A percentile compares a stretch with the other conserved stretches of the same genome.
phyloP scores from a whole-genome alignment of 1,140 invertebrate genomes.

The Zaprionus africanus region DNA sequence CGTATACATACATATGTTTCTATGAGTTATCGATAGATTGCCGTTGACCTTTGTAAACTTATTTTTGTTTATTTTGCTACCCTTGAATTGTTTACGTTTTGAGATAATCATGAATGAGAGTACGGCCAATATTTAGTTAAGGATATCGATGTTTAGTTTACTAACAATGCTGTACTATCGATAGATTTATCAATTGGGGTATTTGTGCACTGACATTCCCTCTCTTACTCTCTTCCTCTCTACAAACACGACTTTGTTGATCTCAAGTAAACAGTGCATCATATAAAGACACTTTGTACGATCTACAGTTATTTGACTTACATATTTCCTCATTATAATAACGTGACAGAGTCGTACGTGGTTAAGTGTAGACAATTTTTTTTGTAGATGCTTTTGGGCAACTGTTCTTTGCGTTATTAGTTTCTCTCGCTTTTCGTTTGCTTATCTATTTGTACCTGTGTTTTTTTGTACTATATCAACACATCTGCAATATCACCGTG shows the following conservation, averaged over 20 bases:
- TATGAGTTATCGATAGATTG: no score
- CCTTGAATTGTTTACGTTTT: no score
- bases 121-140: no score
- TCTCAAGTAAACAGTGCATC: neutral
- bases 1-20: no score
- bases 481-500: slow-evolving; percentile 65
- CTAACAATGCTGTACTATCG: neutral
- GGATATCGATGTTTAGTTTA: neutral
- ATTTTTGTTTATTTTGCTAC: no score
- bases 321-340: slow-evolving; percentile 7
- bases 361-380: neutral
- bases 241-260: neutral
- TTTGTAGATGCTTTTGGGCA: slow-evolving; percentile 12
- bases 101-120: no score
- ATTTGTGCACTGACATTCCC: neutral
- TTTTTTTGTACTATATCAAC: slow-evolving; percentile 28
- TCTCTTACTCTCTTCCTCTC: no score
- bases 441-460: slow-evolving; percentile 29
- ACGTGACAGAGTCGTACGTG: slow-evolving; percentile 9
- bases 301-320: slow-evolving; percentile 5
- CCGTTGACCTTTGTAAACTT: no score
- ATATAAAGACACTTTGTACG: neutral
- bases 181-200: neutral
- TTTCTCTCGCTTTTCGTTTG: slow-evolving; percentile 20
- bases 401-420: slow-evolving; percentile 4